A percentile compares a stretch with the other conserved stretches of the same genome.
Evolutionary conservation across 2,113 vertebrate species (phyloP).

Genomic region (Oenanthe melanoleuca): DNA sequence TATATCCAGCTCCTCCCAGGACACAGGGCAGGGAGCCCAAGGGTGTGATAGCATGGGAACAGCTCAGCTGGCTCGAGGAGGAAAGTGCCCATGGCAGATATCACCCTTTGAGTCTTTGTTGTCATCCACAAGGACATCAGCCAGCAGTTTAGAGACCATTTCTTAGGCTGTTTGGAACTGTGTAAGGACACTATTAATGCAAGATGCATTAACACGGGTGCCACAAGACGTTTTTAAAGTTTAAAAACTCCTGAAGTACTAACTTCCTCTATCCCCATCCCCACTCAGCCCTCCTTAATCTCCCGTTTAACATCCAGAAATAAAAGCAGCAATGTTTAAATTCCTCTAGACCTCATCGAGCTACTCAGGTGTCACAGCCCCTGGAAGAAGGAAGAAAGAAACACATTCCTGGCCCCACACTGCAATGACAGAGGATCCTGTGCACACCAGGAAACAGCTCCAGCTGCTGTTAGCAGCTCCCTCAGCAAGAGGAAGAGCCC

Average conservation of each 20-base stretch:
- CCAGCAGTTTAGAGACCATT: background rate
- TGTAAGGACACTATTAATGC: background rate
- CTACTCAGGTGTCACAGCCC: background rate
- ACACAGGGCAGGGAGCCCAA: background rate
- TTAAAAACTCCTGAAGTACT: background rate
- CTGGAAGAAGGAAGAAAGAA: background rate
- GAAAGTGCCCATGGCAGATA: fast-evolving
- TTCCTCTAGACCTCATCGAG: background rate
- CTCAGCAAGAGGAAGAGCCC: background rate
- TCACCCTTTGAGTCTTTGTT: background rate
- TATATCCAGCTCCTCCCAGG: background rate
- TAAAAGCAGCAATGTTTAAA: background rate
- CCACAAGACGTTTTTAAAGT: background rate
- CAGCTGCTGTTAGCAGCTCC: background rate
- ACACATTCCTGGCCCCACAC: background rate
- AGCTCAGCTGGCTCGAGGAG: background rate
- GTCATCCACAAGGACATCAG: background rate
- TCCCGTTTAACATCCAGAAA: background rate
- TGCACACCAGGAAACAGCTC: background rate
- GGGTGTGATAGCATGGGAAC: fast-evolving
- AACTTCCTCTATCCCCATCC: background rate
- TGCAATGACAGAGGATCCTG: fast-evolving
- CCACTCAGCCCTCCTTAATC: background rate
- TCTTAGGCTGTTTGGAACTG: background rate
- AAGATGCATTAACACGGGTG: background rate